Evolutionary conservation across 1,140 invertebrate genomes (phyloP).

Genomic region (Triops cancriformis): DNA sequence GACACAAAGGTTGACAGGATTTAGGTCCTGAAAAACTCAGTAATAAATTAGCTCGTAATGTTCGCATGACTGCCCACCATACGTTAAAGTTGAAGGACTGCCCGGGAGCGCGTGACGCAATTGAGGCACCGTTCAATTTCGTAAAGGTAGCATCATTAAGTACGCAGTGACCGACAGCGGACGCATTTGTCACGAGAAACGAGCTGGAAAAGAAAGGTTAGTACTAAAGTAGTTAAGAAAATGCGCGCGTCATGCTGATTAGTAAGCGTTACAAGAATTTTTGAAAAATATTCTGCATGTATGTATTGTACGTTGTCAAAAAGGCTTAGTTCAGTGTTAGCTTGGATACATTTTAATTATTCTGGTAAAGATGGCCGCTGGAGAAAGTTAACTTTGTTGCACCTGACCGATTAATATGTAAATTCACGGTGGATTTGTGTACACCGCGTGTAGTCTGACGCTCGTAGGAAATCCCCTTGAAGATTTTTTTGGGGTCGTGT

Average conservation of each 20-base stretch:
- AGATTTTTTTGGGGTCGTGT: background rate
- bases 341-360: too few relatives aligned
- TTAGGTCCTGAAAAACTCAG: background rate
- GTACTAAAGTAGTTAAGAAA: background rate
- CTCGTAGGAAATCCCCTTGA: background rate
- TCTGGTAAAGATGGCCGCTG: too few relatives aligned
- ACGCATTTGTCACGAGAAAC: background rate
- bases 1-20: background rate
- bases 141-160: too few relatives aligned
- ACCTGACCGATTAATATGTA: background rate
- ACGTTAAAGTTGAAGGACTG: background rate
- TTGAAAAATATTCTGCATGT: too few relatives aligned
- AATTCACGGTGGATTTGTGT: background rate
- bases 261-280: too few relatives aligned
- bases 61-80: background rate
- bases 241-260: background rate
- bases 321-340: too few relatives aligned
- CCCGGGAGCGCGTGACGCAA: background rate
- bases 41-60: constrained; percentile 1
- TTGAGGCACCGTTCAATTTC: background rate
- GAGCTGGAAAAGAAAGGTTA: background rate
- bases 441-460: background rate
- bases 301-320: too few relatives aligned
- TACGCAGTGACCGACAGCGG: background rate
- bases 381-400: background rate